Percentiles rank a stretch among this genome's conserved stretches.
Evolutionary conservation across 2,888 invertebrate genomes (phyloP).

Genomic region (Acronicta alni): DNA sequence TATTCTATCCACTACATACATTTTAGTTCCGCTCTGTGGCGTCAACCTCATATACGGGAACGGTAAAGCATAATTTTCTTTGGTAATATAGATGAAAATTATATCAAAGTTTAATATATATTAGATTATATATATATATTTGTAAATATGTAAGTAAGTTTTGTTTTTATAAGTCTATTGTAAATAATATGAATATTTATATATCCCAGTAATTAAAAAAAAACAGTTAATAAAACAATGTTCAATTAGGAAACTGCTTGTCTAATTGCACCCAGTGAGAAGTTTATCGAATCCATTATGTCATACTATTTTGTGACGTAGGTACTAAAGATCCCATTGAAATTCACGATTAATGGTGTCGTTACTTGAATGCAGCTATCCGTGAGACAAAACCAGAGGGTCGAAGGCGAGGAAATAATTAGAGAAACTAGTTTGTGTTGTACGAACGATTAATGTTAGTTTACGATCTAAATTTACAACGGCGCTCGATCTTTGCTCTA

Average conservation of each 20-base stretch:
- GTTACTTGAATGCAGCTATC: constrained; percentile 70
- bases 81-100: constrained; percentile 21
- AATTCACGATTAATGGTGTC: constrained; percentile 69
- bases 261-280: constrained; percentile 18
- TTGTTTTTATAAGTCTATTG: too few species aligned
- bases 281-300: constrained; percentile 34
- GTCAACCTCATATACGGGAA: not conserved
- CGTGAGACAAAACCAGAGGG: constrained; percentile 75
- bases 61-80: not conserved
- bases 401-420: constrained; percentile 80
- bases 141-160: too few species aligned
- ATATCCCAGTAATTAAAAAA: too few species aligned
- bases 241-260: constrained; percentile 9
- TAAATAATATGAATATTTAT: too few species aligned
- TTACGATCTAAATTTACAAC: constrained; percentile 73
- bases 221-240: too few species aligned
- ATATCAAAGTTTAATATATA: not conserved
- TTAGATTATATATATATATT: too few species aligned
- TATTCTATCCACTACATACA: constrained; percentile 17
- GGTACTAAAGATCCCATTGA: constrained; percentile 59
- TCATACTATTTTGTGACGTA: constrained; percentile 45
- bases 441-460: constrained; percentile 81
- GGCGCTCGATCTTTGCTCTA: constrained; percentile 68
- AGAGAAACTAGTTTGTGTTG: constrained; percentile 80
- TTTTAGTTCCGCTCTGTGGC: constrained; percentile 17